phyloP scores from a whole-genome alignment of 2,113 vertebrate genomes.

The Microcebus murinus region DNA sequence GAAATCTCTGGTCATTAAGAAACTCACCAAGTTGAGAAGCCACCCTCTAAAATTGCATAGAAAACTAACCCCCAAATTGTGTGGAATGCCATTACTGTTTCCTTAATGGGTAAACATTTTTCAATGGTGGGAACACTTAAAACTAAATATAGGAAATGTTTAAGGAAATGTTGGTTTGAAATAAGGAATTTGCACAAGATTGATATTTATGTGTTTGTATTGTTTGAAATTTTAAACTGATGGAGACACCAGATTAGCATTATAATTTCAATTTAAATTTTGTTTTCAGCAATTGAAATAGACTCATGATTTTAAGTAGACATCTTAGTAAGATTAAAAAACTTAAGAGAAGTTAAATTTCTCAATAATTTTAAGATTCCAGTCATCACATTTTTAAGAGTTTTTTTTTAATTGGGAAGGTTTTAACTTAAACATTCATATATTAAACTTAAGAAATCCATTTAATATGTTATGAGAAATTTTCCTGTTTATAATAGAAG shows the following conservation, averaged over 20 bases:
- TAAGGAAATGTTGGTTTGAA: neutral
- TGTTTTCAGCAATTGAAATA: neutral
- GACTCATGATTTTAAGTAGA: neutral
- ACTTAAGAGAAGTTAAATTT: neutral
- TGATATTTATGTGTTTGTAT: neutral
- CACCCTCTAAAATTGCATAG: neutral
- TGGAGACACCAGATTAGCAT: neutral
- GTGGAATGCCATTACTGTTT: neutral
- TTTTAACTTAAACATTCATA: neutral
- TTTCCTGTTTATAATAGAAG: neutral
- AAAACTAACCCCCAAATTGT: neutral
- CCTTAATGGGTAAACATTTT: neutral
- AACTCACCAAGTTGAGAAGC: neutral
- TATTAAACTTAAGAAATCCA: neutral
- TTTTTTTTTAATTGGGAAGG: neutral
- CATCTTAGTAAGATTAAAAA: neutral
- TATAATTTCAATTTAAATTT: neutral
- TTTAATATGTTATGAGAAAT: neutral
- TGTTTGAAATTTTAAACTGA: neutral
- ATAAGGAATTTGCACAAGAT: neutral
- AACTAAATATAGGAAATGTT: neutral
- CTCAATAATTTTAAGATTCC: neutral
- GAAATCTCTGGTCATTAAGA: neutral
- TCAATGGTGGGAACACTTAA: neutral
- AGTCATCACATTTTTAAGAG: neutral